Evolutionary conservation across 2,113 vertebrate species (phyloP), one percentile per base, ranked within the genome.

Genomic region (Melanostigma gelatinosum): DNA sequence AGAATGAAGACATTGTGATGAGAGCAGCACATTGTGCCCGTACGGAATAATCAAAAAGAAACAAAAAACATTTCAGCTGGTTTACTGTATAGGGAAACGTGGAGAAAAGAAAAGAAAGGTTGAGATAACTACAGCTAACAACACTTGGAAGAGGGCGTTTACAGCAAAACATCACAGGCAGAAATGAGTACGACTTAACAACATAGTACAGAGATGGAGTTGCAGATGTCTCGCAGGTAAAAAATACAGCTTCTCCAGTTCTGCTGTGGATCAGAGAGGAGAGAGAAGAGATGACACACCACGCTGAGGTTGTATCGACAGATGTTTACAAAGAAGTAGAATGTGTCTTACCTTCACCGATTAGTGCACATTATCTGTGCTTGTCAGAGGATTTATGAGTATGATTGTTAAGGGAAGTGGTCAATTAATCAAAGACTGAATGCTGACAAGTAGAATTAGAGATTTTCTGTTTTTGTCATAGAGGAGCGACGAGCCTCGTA

Each of bases 31-130:
- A 91, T 85, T 94, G 93, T 92, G 89, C 89, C 86, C 86, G 84
- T 90, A 91, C 82, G 82, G 80, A 88, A 90, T 67, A 91, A 83
- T 67, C 89, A 90, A 74, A 89, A 80, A n/a, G 58, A 11, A 73
- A 52, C 24, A 12, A 57, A 48, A 57, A 44, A 40, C 22, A 61
- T 82, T 89, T 81, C 75, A 38, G 76, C 40, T 85, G 78, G 94
- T 94, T 95, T 95, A 96, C 96, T 96, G 94, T 65, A 95, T 95
- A 96, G 38, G 95, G 95, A 96, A 96, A 95, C 92, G 88, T 75
- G 50, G 18, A 20, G 22, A 52, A 44, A 15, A 4, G 65, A 93
- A 96, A 95, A 32, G 32, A 32, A 95, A 94, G 95, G 92, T 95
- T 95, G 94, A 96, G 94, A 94, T 92, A 52, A 96, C 92, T 93